Percentiles rank a stretch among this genome's conserved stretches.
Conservation (phyloP, 2,113 vertebrate species). For the Haemorhous mexicanus region DNA sequence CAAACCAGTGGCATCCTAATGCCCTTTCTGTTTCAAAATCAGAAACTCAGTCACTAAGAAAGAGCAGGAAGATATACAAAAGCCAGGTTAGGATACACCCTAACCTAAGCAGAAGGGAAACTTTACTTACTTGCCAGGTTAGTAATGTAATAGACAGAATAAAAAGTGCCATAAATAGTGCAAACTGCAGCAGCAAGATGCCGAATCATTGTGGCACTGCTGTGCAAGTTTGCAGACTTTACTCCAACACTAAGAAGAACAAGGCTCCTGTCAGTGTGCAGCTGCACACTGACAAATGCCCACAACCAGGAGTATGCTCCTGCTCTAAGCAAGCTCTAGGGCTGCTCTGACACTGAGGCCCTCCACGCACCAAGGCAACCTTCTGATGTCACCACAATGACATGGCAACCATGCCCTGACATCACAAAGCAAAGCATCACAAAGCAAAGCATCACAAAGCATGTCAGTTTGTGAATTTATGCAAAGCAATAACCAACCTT, state of each 20-base stretch:
- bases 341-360: neutral
- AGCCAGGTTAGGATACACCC: neutral
- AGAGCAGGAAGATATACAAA: neutral
- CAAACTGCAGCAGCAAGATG: no score
- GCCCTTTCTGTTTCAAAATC: neutral
- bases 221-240: no score
- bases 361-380: neutral
- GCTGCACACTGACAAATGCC: no score
- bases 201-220: no score
- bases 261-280: no score
- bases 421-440: neutral
- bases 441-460: no score
- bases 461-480: neutral
- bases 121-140: neutral
- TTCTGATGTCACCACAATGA: neutral
- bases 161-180: neutral
- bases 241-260: no score
- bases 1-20: neutral
- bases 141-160: neutral
- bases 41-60: neutral
- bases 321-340: neutral
- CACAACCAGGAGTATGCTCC: no score
- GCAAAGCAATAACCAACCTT: neutral
- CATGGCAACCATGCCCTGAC: neutral
- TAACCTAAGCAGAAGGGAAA: neutral